phyloP scores from a whole-genome alignment of 2,888 invertebrate species.

The Lasioglossum vierecki region DNA sequence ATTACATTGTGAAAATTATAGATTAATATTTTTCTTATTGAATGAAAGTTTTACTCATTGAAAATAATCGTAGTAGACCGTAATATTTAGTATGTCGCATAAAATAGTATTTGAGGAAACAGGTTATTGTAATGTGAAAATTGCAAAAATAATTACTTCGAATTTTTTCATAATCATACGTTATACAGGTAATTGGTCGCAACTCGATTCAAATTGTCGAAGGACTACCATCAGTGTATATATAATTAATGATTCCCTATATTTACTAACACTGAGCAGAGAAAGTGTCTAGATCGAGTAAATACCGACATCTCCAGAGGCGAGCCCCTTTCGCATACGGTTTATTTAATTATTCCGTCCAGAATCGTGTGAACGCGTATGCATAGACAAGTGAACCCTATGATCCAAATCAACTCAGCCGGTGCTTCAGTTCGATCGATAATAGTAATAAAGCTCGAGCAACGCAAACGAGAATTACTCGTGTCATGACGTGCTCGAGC shows the following conservation, averaged over 20 bases:
- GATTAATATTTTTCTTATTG: too few species aligned
- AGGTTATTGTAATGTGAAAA: background rate
- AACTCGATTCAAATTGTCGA: background rate
- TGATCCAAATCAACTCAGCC: background rate
- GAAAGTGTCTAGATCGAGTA: background rate
- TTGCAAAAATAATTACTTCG: too few species aligned
- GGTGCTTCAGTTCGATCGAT: slow-evolving; percentile 15
- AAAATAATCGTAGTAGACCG: too few species aligned
- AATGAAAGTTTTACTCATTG: too few species aligned
- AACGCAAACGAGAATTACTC: slow-evolving; percentile 26
- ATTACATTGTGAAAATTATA: too few species aligned
- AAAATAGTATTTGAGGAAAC: background rate
- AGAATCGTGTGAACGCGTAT: background rate
- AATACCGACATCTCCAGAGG: background rate
- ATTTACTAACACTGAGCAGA: background rate
- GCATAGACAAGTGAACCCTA: background rate
- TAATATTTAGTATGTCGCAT: background rate
- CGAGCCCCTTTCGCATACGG: background rate
- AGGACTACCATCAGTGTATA: background rate
- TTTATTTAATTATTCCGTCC: background rate
- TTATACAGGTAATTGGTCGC: background rate
- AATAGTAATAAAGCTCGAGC: slow-evolving; percentile 20
- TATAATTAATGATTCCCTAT: background rate
- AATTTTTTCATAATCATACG: background rate
- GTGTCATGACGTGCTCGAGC: background rate